Evolutionary conservation across 2,797 vertebrate genomes (phyloP).

Genomic region (Brachyrhaphis roseni): DNA sequence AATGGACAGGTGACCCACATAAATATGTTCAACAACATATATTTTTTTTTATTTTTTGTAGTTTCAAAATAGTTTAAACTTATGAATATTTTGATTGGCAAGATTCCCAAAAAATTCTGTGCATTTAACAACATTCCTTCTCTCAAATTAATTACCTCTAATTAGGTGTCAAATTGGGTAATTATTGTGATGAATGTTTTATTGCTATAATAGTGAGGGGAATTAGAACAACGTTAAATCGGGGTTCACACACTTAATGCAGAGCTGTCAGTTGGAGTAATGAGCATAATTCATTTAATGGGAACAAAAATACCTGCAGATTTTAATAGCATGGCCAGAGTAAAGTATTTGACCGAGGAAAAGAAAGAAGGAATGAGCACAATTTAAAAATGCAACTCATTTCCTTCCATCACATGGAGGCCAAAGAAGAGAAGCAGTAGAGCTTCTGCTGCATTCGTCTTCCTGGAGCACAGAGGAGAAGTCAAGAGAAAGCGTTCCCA

Average conservation of each 20-base stretch:
- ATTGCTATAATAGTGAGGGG: constrained; percentile 80
- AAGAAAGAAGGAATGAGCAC: constrained; percentile 47
- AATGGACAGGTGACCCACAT: constrained; percentile 60
- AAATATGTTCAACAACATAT: background rate
- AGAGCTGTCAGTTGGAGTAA: constrained; percentile 80
- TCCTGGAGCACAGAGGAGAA: constrained; percentile 53
- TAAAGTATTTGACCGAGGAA: constrained; percentile 11
- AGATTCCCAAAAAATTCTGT: constrained; percentile 53
- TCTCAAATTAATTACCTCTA: constrained; percentile 78
- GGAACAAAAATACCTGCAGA: constrained; percentile 77
- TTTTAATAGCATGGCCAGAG: constrained; percentile 72
- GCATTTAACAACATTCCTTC: constrained; percentile 60
- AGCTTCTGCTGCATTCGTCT: constrained; percentile 53
- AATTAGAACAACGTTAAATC: constrained; percentile 81
- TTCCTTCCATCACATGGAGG: constrained; percentile 57
- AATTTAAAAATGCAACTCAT: constrained; percentile 63
- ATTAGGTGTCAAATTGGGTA: constrained; percentile 82
- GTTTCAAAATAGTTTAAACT: constrained; percentile 20
- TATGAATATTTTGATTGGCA: constrained; percentile 52
- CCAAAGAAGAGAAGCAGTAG: constrained; percentile 56
- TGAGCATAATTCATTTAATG: constrained; percentile 78
- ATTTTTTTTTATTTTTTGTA: background rate
- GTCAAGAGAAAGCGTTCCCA: constrained; percentile 55
- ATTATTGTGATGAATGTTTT: constrained; percentile 82
- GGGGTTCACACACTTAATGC: constrained; percentile 72